Base-by-base conservation (phyloP, 2,888 invertebrate species). In the Aphodius granarius region DNA sequence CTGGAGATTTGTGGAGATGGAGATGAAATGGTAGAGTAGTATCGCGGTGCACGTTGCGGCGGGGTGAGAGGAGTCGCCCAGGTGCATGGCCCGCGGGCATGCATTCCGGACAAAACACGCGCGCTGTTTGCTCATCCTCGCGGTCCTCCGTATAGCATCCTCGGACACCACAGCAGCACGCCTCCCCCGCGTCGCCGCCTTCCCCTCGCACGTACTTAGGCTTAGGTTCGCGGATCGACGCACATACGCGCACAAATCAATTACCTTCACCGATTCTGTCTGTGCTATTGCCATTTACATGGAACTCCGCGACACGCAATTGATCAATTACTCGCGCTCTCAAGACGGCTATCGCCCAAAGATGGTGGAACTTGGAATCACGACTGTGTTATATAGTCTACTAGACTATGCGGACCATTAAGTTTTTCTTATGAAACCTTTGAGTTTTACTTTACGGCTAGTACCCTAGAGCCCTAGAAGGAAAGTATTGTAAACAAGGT, bases 41-140 rank as follows among this genome's bases (percentile, higher is more conserved):
- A 80, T 80, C 80, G 82, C 79, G 79, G 78, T 80, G 75, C 22
- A 23, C 62, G 66, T 72, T 64, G 71, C 74, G 76, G 63, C 71
- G 81, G 82, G 81, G 78, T 78, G 80, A 78, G 77, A 77, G 77
- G 76, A 80, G 81, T 80, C 82, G 80, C 83, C 86, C 86, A 86
- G 86, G 86, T 86, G 86, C 86, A 86, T 80, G 82, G 86, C 86
- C 85, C 81, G 81, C 77, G 84, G 86, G 82, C 82, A 79, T 84
- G 85, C 86, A 86, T 86, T 86, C 86, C 86, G 84, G 82, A 85
- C 85, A 83, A 85, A 86, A 86, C 86, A 85, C 85, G 85, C 85
- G 85, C 85, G 84, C 77, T 77, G 84, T 84, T 84, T 84, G 86
- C 86, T 85, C 86, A 85, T 85, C 85, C 82, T 83, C 82, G 82